phyloP scores from a whole-genome alignment of 2,888 invertebrate genomes.

The Athrips mouffetella region DNA sequence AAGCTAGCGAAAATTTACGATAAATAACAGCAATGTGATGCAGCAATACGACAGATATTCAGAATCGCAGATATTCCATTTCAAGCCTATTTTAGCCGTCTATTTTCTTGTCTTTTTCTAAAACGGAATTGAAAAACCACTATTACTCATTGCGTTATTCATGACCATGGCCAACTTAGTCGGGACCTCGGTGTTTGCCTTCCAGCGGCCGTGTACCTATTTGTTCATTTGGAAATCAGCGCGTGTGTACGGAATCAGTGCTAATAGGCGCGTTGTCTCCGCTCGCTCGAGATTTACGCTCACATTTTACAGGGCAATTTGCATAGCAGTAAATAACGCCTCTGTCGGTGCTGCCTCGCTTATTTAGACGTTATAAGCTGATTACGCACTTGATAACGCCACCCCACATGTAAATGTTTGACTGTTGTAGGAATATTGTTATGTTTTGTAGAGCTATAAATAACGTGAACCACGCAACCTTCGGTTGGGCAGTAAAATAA shows the following conservation, averaged over 20 bases:
- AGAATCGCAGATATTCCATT: too few relatives aligned
- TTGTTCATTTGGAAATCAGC: constrained; percentile 14
- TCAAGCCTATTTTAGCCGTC: too few relatives aligned
- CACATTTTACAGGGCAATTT: constrained; percentile 53
- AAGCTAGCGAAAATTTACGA: too few relatives aligned
- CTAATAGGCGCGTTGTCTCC: constrained; percentile 49
- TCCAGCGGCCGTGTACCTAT: constrained; percentile 11
- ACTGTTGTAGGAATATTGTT: constrained; percentile 39
- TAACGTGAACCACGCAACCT: constrained; percentile 27
- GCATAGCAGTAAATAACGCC: constrained; percentile 60
- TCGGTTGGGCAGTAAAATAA: constrained; percentile 15
- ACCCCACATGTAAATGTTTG: constrained; percentile 53
- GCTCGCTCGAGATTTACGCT: constrained; percentile 49
- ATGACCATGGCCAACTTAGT: too few relatives aligned
- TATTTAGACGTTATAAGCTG: constrained; percentile 67
- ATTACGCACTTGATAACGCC: constrained; percentile 60
- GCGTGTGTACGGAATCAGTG: constrained; percentile 22
- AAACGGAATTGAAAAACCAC: too few relatives aligned
- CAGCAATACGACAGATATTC: too few relatives aligned
- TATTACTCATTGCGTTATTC: too few relatives aligned
- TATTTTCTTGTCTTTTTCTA: too few relatives aligned
- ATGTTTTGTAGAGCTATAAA: constrained; percentile 28
- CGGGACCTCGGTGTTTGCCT: too few relatives aligned
- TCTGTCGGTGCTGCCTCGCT: constrained; percentile 53
- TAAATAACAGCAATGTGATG: too few relatives aligned